Conservation (phyloP, 2,888 invertebrate species). For the Callinectes sapidus region DNA sequence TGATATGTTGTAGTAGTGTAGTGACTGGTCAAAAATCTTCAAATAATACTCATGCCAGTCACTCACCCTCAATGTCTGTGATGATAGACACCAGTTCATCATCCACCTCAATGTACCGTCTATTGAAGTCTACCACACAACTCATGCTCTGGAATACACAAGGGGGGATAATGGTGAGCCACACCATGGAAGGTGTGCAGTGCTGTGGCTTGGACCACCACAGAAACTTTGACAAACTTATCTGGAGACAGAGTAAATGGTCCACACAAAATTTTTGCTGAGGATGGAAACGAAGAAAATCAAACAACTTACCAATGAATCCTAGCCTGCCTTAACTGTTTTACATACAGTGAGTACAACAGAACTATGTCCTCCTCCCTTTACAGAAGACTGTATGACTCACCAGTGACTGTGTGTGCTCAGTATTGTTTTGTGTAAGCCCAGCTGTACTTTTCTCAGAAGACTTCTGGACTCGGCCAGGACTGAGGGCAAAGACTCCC, state of each 20-base stretch:
- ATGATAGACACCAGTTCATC: conserved; percentile 84
- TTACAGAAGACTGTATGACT: neutral
- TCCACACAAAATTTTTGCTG: no score
- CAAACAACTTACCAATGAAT: no score
- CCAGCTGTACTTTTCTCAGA: conserved; percentile 46
- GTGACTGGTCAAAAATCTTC: neutral
- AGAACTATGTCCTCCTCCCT: neutral
- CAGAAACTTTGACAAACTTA: no score
- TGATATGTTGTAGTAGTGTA: neutral
- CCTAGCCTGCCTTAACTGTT: no score
- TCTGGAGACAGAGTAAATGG: no score
- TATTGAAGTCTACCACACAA: conserved; percentile 76
- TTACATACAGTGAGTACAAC: neutral
- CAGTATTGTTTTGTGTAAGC: conserved; percentile 39
- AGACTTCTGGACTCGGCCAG: conserved; percentile 57
- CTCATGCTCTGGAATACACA: conserved; percentile 52
- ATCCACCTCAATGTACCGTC: conserved; percentile 83
- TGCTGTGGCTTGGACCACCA: no score
- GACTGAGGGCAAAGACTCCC: conserved; percentile 58
- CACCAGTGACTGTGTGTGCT: conserved; percentile 52
- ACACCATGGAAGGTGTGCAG: neutral
- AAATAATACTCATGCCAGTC: neutral
- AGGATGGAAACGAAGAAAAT: no score
- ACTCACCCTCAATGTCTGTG: conserved; percentile 83
- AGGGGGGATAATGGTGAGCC: neutral